Conservation (phyloP, 2,888 invertebrate species). For the Hypomecis atomaria region DNA sequence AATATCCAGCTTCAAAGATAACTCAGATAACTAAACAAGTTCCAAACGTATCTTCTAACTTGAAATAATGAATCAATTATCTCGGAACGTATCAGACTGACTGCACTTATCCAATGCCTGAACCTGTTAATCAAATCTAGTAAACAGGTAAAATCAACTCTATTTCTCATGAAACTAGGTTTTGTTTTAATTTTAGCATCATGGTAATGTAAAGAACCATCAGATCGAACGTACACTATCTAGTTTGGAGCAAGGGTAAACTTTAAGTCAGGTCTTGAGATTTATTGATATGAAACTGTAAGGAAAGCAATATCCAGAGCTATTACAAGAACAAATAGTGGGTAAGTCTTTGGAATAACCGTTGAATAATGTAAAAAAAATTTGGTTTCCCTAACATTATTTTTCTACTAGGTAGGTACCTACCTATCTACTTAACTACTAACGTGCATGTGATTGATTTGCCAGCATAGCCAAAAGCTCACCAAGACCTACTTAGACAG, state of each 20-base stretch:
- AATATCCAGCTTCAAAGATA: background rate
- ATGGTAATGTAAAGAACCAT: conserved; percentile 62
- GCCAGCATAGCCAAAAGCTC: too few relatives aligned
- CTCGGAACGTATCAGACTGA: conserved; percentile 55
- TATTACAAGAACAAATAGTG: conserved; percentile 52
- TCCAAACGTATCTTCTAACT: conserved; percentile 58
- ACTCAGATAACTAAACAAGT: conserved; percentile 46
- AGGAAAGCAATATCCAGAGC: conserved; percentile 71
- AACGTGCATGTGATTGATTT: too few relatives aligned
- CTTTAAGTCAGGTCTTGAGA: conserved; percentile 65
- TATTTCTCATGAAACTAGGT: conserved; percentile 41
- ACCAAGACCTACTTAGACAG: background rate
- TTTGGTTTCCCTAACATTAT: background rate
- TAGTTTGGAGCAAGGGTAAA: conserved; percentile 69
- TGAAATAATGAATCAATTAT: conserved; percentile 74
- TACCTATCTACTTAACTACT: background rate
- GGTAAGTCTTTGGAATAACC: background rate
- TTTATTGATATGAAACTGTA: conserved; percentile 79
- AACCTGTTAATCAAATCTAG: conserved; percentile 45
- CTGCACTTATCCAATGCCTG: conserved; percentile 64
- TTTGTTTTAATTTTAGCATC: conserved; percentile 46
- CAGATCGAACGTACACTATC: conserved; percentile 67
- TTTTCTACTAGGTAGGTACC: background rate
- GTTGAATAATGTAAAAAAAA: too few relatives aligned
- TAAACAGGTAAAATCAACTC: conserved; percentile 42